Base-by-base conservation (phyloP, 92 coral and sea anemone species). In the Umimayanthus chanpuru region DNA sequence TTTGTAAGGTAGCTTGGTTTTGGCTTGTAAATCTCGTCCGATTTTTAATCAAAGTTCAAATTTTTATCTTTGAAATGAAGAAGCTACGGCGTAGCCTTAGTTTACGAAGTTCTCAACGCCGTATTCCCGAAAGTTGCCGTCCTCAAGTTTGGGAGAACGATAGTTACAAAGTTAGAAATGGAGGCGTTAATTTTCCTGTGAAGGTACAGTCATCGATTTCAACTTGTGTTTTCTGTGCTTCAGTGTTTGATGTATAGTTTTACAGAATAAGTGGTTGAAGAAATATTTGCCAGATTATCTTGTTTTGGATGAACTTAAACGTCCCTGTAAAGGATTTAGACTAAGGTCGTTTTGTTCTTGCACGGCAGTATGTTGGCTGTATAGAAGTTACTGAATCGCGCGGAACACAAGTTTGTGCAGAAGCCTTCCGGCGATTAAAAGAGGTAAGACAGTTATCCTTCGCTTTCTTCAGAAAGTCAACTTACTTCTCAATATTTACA, bases 141-240 rank as follows among this genome's bases (percentile, higher is more conserved):
- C 99, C 99, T 29, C 99, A 96, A 85, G 96, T 95, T 72, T 96
- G 99, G 99, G 99, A 96, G 82, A 96, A 96, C 89, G 99, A 96
- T 88, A 94, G 98, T 88, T 96, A 96, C 76, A 96, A 96, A 96
- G 99, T 96, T 40, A 95, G 98, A 30, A 93, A 96, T 90, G 99
- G 99, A 93, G 99, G 99, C 88, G 95, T 96, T 18, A 96, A 95
- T 93, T 96, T 96, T 81, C 98, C 99, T 68, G 99, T 96, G 68
- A 96, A 95, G 99, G 99, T 96, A 81, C 50, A 85, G 53, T 18
- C 36, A 71, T 81, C 26, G 25, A 28, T 9, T 43, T 23, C 30
- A 32, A 55, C 4, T 14, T 76, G 26, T 40, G 26, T 73, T 43
- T 82, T 41, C 80, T 74, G 65, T 29, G 39, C 25, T 79, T 65